Evolutionary conservation across 2,113 vertebrate species (phyloP), one percentile per base, ranked within the genome.

Genomic region (Rallus limicola): DNA sequence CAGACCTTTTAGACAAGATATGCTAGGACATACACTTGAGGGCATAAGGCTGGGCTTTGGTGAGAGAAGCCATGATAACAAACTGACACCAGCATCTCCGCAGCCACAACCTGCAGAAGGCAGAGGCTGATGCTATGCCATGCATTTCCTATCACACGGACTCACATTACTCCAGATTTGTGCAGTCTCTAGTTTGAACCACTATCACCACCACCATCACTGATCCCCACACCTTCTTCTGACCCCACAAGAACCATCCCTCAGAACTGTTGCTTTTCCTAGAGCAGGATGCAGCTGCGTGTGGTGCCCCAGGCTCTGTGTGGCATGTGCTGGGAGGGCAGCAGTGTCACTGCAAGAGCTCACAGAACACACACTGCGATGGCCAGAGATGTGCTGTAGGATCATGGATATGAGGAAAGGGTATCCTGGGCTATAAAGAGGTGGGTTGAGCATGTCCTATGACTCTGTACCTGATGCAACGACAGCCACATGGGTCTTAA

Each of bases 391-490:
- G 5, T 10, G 17, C 46, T 55, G 20, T 8, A 34, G 31, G 40
- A 25, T 29, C 56, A 9, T 2, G n/a, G 23, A 23, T 16, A 9
- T 34, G 56, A 28, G 24, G 6, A 58, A 88, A 46, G 24, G 38
- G 10, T 34, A 24, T 29, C 2, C 0, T 15, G 34, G 34, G 26
- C 11, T 2, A 1, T 3, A 56, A 38, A 59, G 28, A 67, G 21
- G 7, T 24, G 31, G 13, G 29, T 25, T 11, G 14, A 81, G 19
- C 25, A 16, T 0, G 0, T 24, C 14, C 8, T 10, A 7, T 16
- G 42, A 9, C 25, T 34, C 44, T 34, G 8, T 21, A 33, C 5
- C 25, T 15, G 7, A 18, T n/a, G 44, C 8, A 69, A 13, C 33
- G 79, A 23, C 5, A 79, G 21, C 16, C 33, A 62, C 16, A 2